These are phyloP conservation scores for Diplodus puntazzo DNA, from an alignment of 2,797 vertebrate genomes.

Conservation along the genomic window DNA sequence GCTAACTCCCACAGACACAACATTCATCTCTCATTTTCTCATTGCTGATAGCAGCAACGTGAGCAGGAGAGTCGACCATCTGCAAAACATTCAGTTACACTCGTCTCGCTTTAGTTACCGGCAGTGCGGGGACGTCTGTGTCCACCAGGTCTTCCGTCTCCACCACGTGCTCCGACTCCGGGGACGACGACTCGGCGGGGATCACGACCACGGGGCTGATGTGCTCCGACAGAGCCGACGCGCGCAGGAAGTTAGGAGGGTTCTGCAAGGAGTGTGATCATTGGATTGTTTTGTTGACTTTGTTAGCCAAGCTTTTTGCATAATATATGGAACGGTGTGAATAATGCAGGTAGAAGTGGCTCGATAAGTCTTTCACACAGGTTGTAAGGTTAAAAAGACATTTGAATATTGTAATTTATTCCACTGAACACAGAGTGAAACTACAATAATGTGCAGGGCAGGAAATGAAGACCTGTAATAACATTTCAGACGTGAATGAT, in stretches of 20 bases:
- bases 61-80: neutral
- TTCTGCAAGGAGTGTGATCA: slow-evolving; percentile 81
- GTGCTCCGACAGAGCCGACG: slow-evolving; percentile 96
- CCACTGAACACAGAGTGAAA: neutral
- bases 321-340: neutral
- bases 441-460: neutral
- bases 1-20: slow-evolving; percentile 7
- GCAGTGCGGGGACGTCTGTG: slow-evolving; percentile 88
- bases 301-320: neutral
- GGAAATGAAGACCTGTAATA: neutral
- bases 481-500: neutral
- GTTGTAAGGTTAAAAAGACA: neutral
- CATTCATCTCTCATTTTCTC: slow-evolving; percentile 6
- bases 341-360: neutral
- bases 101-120: slow-evolving; percentile 80
- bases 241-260: slow-evolving; percentile 97
- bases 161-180: slow-evolving; percentile 92
- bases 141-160: slow-evolving; percentile 96
- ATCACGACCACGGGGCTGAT: slow-evolving; percentile 98
- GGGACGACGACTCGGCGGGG: slow-evolving; percentile 92
- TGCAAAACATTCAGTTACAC: slow-evolving; percentile 8
- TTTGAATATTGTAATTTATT: neutral
- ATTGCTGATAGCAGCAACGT: neutral
- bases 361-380: neutral
- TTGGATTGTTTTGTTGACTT: neutral